Percentiles rank a stretch among this genome's conserved stretches.
Evolutionary conservation across 2,113 vertebrate genomes (phyloP).

Genomic region (Cryptotis parvus): DNA sequence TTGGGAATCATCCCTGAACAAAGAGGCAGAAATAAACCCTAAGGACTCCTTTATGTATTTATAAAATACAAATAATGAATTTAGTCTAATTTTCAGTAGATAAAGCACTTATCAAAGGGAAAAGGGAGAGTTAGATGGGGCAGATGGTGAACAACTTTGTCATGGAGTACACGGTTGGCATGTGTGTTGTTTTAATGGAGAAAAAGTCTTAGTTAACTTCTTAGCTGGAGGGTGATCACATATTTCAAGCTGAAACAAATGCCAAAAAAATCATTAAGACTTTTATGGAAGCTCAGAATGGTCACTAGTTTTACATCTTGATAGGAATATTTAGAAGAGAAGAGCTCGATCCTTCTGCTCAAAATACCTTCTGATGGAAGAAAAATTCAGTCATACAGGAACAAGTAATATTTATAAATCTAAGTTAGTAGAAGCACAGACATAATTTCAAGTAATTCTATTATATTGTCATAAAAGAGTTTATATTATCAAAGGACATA

Average conservation of each 20-base stretch:
- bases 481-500: not conserved
- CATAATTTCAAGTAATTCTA: not conserved
- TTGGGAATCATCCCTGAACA: too few species aligned
- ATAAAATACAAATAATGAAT: too few species aligned
- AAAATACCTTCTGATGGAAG: not conserved
- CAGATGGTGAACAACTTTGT: not conserved
- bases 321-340: not conserved
- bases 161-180: not conserved
- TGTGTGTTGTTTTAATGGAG: not conserved
- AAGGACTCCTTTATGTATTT: too few species aligned
- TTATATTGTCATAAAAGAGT: not conserved
- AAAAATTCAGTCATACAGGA: not conserved
- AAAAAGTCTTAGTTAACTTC: not conserved
- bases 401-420: not conserved
- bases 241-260: not conserved
- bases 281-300: not conserved
- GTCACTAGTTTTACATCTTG: not conserved
- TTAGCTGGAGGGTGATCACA: not conserved
- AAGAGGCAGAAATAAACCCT: too few species aligned
- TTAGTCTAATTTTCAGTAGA: not conserved
- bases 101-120: not conserved
- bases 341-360: not conserved
- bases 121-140: not conserved
- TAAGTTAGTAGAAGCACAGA: not conserved
- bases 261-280: not conserved